A percentile compares a stretch with the other conserved stretches of the same genome.
These are phyloP conservation scores for Hylaea fasciaria DNA, from an alignment of 2,888 invertebrate genomes.

Conservation along the genomic window DNA sequence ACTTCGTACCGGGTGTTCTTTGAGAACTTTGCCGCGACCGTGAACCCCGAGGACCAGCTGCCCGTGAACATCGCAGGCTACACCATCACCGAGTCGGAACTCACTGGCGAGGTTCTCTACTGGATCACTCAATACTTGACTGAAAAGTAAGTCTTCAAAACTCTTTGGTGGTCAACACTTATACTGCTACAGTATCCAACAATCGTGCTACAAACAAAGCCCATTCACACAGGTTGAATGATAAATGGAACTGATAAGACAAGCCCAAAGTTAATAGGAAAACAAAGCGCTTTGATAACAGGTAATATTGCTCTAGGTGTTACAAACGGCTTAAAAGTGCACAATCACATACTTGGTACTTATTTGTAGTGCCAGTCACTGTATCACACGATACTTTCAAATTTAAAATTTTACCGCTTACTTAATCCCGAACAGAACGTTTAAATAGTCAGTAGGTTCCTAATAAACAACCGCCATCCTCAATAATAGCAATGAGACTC, in stretches of 20 bases:
- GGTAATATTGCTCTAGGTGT: conserved; percentile 15
- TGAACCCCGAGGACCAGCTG: conserved; percentile 89
- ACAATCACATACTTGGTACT: neutral
- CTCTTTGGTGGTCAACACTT: neutral
- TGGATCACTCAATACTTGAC: conserved; percentile 91
- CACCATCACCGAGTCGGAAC: conserved; percentile 88
- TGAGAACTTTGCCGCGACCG: conserved; percentile 88
- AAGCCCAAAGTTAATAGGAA: conserved; percentile 32
- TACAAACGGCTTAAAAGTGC: neutral
- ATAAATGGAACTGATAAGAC: conserved; percentile 46
- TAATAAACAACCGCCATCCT: no score
- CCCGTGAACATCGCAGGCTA: conserved; percentile 89
- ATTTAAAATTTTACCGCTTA: no score
- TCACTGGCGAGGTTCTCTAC: conserved; percentile 90
- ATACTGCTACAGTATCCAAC: neutral
- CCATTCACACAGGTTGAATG: conserved; percentile 36
- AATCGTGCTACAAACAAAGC: conserved; percentile 4
- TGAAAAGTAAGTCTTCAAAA: conserved; percentile 87
- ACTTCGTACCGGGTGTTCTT: conserved; percentile 89
- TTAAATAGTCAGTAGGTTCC: no score
- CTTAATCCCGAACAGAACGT: no score
- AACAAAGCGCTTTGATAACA: conserved; percentile 32
- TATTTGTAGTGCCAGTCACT: neutral
- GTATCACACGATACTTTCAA: neutral
- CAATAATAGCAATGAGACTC: no score